phyloP scores from a whole-genome alignment of 2,797 vertebrate genomes.

The Pyrocephalus nanus region DNA sequence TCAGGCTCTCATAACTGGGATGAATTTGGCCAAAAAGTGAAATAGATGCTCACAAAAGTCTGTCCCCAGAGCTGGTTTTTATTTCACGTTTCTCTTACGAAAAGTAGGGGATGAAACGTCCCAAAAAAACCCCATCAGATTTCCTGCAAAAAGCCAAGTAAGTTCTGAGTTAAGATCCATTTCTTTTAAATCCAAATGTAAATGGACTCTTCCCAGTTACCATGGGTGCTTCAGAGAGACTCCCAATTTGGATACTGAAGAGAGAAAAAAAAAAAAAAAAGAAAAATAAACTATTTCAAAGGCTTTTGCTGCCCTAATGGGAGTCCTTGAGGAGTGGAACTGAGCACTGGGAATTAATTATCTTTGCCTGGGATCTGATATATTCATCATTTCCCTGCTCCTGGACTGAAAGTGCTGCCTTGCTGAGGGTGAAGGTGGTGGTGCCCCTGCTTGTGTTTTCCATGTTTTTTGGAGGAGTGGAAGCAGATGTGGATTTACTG shows the following conservation, averaged over 20 bases:
- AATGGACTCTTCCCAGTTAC: neutral
- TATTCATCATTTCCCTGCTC: neutral
- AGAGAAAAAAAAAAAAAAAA: fast-evolving
- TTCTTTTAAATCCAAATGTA: neutral
- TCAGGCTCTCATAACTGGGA: neutral
- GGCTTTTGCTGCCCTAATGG: neutral
- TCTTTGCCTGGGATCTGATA: neutral
- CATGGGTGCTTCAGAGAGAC: fast-evolving
- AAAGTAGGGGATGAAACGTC: neutral
- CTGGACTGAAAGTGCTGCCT: neutral
- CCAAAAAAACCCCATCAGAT: neutral
- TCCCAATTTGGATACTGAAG: neutral
- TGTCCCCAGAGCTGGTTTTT: neutral
- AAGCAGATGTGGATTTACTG: neutral
- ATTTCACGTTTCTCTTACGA: fast-evolving
- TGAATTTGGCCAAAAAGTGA: neutral
- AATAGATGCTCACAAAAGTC: neutral
- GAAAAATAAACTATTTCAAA: neutral
- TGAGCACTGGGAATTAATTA: neutral
- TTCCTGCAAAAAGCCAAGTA: neutral
- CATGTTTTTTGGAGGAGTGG: neutral
- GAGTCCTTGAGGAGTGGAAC: neutral
- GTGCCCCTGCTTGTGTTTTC: neutral
- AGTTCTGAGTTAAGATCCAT: neutral
- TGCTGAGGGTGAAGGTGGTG: neutral